A percentile compares a stretch with the other conserved stretches of the same genome.
phyloP scores from a whole-genome alignment of 2,888 invertebrate genomes.

The Encarsia formosa region DNA sequence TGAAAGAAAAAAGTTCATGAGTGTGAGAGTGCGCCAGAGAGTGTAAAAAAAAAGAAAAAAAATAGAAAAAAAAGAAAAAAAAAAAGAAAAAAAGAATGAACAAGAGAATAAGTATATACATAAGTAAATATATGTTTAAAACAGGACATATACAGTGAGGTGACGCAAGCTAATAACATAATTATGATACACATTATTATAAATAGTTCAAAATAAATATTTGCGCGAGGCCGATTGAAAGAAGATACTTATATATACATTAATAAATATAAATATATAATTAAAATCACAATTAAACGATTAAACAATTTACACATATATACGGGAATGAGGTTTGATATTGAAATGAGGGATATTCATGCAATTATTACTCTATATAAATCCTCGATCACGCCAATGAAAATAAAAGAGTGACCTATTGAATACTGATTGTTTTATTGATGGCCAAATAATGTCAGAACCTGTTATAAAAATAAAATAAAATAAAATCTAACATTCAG shows the following conservation, averaged over 20 bases:
- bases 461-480: constrained; percentile 28
- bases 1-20: neutral
- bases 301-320: neutral
- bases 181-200: constrained; percentile 23
- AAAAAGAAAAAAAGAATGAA: neutral
- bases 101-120: neutral
- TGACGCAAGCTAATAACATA: constrained; percentile 10
- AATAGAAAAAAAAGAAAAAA: neutral
- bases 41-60: neutral
- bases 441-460: no score
- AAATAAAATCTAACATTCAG: constrained; percentile 28
- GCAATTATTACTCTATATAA: neutral
- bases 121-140: neutral
- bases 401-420: no score
- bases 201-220: constrained; percentile 12
- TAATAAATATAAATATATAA: neutral
- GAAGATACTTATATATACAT: neutral
- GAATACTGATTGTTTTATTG: no score
- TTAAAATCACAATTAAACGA: neutral
- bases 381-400: neutral
- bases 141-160: constrained; percentile 4
- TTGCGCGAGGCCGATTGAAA: constrained; percentile 2
- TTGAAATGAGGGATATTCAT: no score
- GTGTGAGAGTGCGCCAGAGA: constrained; percentile 1
- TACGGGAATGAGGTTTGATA: no score